Evolutionary conservation across 2,888 invertebrate genomes (phyloP).

Genomic region (Tachina lurida): DNA sequence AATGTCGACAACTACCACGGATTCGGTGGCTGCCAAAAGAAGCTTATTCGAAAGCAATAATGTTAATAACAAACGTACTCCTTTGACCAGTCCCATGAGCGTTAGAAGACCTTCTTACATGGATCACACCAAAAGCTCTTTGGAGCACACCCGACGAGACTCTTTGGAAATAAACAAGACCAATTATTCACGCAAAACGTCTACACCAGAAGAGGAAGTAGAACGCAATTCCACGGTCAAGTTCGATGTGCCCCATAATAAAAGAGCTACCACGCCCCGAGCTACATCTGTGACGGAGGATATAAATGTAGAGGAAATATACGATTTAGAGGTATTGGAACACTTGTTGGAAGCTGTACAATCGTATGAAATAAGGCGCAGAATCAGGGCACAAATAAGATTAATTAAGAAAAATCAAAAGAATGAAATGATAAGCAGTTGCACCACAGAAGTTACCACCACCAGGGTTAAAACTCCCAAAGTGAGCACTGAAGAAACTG

Average conservation of each 20-base stretch:
- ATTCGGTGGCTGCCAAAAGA: slow-evolving; percentile 79
- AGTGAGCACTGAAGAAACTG: slow-evolving; percentile 73
- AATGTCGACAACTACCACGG: slow-evolving; percentile 73
- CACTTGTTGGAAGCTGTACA: slow-evolving; percentile 89
- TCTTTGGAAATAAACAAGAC: slow-evolving; percentile 81
- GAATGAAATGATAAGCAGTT: slow-evolving; percentile 77
- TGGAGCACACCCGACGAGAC: slow-evolving; percentile 82
- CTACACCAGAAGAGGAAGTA: slow-evolving; percentile 77
- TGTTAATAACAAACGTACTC: slow-evolving; percentile 60
- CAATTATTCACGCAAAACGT: slow-evolving; percentile 79
- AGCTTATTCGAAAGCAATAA: slow-evolving; percentile 80
- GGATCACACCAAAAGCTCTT: slow-evolving; percentile 82
- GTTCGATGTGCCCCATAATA: slow-evolving; percentile 87
- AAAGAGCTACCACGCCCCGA: slow-evolving; percentile 80
- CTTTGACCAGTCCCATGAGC: slow-evolving; percentile 42
- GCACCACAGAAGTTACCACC: slow-evolving; percentile 64
- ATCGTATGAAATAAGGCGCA: slow-evolving; percentile 90
- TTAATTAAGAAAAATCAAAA: slow-evolving; percentile 87
- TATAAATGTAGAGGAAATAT: slow-evolving; percentile 88
- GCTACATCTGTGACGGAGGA: slow-evolving; percentile 84
- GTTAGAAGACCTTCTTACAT: slow-evolving; percentile 82
- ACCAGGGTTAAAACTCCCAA: slow-evolving; percentile 32
- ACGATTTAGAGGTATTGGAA: slow-evolving; percentile 88
- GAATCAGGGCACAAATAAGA: slow-evolving; percentile 90
- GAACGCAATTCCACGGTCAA: slow-evolving; percentile 85